Evolutionary conservation across 2,888 invertebrate genomes (phyloP).

Genomic region (Minunthozetes semirufus): DNA sequence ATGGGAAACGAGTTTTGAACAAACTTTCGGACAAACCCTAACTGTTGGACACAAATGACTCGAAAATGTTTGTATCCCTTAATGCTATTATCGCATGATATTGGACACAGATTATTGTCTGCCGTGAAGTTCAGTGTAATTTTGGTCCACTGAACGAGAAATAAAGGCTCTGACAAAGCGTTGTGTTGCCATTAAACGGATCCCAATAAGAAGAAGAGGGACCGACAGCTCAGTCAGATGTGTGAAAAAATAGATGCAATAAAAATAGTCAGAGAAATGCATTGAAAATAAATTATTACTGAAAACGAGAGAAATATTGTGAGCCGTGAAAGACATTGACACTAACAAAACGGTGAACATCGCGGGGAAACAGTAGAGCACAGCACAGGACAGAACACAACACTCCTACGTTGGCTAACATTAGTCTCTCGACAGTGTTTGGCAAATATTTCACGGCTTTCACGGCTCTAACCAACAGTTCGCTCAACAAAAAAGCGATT

Average conservation of each 20-base stretch:
- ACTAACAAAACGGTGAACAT: not conserved
- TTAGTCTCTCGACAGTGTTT: constrained; percentile 13
- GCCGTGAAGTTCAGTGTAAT: too few species aligned
- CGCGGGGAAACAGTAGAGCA: not conserved
- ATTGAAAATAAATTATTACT: constrained; percentile 10
- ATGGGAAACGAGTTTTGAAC: not conserved
- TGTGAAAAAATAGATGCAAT: not conserved
- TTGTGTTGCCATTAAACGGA: too few species aligned
- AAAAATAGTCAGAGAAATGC: not conserved
- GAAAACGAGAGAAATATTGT: not conserved
- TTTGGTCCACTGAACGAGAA: too few species aligned
- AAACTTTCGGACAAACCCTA: not conserved
- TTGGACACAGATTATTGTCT: too few species aligned
- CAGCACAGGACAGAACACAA: not conserved
- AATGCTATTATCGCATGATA: too few species aligned
- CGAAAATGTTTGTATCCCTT: too few species aligned
- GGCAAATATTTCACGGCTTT: constrained; percentile 1
- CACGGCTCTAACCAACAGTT: constrained; percentile 10
- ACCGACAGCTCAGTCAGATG: not conserved
- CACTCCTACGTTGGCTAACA: not conserved
- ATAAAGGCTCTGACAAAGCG: too few species aligned
- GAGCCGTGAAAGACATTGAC: constrained; percentile 1
- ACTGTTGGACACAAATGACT: not conserved
- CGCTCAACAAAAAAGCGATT: not conserved
- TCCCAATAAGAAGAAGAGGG: too few species aligned